Conservation (phyloP, 2,797 vertebrate genomes). For the Siniperca obscura region DNA sequence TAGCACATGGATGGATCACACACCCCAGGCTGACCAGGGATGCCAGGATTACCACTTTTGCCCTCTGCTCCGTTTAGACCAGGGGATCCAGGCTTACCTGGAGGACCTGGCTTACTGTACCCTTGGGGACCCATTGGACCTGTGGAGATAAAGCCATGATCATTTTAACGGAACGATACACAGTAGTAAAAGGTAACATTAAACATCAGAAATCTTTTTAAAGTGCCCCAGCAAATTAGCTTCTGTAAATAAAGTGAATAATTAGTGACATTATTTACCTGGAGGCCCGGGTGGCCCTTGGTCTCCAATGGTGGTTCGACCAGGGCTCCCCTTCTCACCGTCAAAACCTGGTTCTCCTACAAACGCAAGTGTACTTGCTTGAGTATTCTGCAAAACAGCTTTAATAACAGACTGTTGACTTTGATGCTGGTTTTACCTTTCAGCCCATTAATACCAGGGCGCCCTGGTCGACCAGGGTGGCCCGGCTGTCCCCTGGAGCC, state of each 20-base stretch:
- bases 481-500: slow-evolving; percentile 90
- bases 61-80: slow-evolving; percentile 91
- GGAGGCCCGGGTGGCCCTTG: slow-evolving; percentile 90
- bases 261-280: slow-evolving; percentile 81
- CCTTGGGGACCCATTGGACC: slow-evolving; percentile 92
- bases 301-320: slow-evolving; percentile 88
- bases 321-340: slow-evolving; percentile 92
- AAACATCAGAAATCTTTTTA: not conserved
- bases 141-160: slow-evolving; percentile 66
- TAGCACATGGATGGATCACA: slow-evolving; percentile 96
- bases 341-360: slow-evolving; percentile 90
- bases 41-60: slow-evolving; percentile 89
- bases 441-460: slow-evolving; percentile 87
- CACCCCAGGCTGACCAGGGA: slow-evolving; percentile 90
- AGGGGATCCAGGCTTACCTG: slow-evolving; percentile 89
- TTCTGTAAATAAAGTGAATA: slow-evolving; percentile 2
- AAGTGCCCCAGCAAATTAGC: not conserved
- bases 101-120: slow-evolving; percentile 88
- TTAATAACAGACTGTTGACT: not conserved
- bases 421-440: slow-evolving; percentile 86
- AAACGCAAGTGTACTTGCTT: slow-evolving; percentile 51
- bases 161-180: not conserved
- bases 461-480: slow-evolving; percentile 87
- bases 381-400: not conserved
- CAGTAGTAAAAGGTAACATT: not conserved